Evolutionary conservation across 2,797 vertebrate species (phyloP), one percentile per base, ranked within the genome.

Genomic region (Kryptolebias ocellatus): DNA sequence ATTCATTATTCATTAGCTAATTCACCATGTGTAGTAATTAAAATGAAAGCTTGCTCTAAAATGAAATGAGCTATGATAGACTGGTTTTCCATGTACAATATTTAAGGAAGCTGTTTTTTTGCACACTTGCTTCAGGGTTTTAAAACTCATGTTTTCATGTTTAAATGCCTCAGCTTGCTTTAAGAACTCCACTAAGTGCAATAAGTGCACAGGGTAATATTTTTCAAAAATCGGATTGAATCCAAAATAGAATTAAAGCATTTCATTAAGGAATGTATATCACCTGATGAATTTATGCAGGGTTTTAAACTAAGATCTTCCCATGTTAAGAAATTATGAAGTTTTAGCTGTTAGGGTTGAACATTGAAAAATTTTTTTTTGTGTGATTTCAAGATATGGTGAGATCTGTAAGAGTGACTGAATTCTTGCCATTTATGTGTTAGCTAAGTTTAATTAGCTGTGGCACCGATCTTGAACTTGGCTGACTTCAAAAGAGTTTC

Each of bases 1-100:
- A 94, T 94, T 94, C 92, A 94, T 94, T 93, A 94, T 93, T 93
- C 92, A 94, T 93, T 93, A 93, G 92, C 89, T 89, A 93, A 93
- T 93, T 92, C 91, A 91, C 89, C 87, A 90, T 92, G 92, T 91
- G 89, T 94, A 90, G 90, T 94, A 93, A 94, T 94, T 93, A 92
- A 94, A 93, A 92, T 87, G 88, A 92, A 89, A 84, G 86, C 76
- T 82, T 53, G 82, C 81, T 90, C 87, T 87, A 90, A 91, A 92
- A 87, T 83, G 83, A 85, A 90, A 91, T 83, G 86, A 73, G 84
- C 85, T 81, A 76, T 90, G 75, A 89, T 87, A 83, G 81, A 90
- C 81, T 79, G 74, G 70, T 84, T 83, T 86, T 88, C 78, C 75
- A 67, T 74, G 77, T 81, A 76, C 82, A 80, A 86, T 82, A 86